These are phyloP conservation scores for Tetranychus urticae DNA, from an alignment of 1,140 invertebrate species.

Conservation along the genomic window DNA sequence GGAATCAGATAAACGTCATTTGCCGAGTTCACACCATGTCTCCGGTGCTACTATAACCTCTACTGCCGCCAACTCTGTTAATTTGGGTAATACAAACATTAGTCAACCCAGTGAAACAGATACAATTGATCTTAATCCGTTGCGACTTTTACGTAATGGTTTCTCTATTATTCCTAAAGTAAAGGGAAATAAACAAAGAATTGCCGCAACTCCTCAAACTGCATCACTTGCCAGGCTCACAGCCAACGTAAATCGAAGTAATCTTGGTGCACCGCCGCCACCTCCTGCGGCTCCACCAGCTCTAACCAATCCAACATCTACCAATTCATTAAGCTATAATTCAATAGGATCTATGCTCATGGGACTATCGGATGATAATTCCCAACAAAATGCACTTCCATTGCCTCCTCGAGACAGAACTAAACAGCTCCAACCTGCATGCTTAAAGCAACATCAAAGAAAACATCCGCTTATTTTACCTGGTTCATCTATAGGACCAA, in stretches of 20 bases:
- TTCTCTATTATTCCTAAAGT: conserved; percentile 29
- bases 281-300: conserved; percentile 1
- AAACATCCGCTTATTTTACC: conserved; percentile 70
- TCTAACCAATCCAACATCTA: not conserved
- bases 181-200: conserved; percentile 30
- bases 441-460: conserved; percentile 44
- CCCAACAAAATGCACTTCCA: conserved; percentile 33
- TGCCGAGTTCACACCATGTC: not conserved
- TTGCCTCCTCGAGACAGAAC: conserved; percentile 55
- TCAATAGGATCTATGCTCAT: not conserved
- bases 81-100: too few species aligned
- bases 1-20: not conserved
- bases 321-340: not conserved
- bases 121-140: conserved; percentile 34
- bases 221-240: conserved; percentile 12
- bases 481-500: not conserved
- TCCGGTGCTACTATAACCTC: too few species aligned
- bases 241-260: not conserved
- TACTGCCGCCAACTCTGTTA: too few species aligned
- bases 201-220: conserved; percentile 12
- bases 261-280: conserved; percentile 11
- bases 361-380: not conserved
- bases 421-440: conserved; percentile 32
- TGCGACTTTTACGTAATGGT: conserved; percentile 40
- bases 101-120: conserved; percentile 13